Conservation (phyloP, 53 echinoderm and acorn worm genomes). For the Pentamera pediparva region DNA sequence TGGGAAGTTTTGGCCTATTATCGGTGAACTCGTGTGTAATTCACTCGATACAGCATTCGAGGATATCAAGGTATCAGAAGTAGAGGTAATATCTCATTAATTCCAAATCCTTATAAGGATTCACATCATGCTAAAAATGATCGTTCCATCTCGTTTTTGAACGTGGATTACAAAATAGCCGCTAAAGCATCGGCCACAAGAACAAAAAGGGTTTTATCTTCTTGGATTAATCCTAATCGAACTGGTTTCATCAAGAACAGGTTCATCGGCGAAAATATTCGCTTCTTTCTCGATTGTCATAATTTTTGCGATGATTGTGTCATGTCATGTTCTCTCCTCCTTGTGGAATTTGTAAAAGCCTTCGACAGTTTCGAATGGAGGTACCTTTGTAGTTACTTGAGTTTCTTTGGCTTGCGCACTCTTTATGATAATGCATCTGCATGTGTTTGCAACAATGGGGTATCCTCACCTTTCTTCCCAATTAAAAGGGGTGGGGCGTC, state of each 20-base stretch:
- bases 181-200: not conserved
- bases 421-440: no score
- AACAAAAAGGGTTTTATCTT: not conserved
- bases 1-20: not conserved
- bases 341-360: not conserved
- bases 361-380: no score
- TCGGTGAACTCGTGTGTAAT: not conserved
- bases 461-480: no score
- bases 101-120: not conserved
- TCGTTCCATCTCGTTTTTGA: not conserved
- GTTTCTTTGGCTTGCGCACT: no score
- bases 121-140: not conserved
- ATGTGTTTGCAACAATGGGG: no score
- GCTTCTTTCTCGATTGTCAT: slow-evolving; percentile 18
- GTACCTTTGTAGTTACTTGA: no score
- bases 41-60: not conserved
- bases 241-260: slow-evolving; percentile 30
- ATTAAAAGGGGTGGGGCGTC: no score
- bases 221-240: not conserved
- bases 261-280: slow-evolving; percentile 46
- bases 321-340: slow-evolving; percentile 19
- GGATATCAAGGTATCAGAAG: not conserved
- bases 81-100: not conserved
- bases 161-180: not conserved
- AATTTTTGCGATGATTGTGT: not conserved